Percentiles rank a stretch among this genome's conserved stretches.
Evolutionary conservation across 1,140 invertebrate species (phyloP).

Genomic region (Elymnias hypermnestra): DNA sequence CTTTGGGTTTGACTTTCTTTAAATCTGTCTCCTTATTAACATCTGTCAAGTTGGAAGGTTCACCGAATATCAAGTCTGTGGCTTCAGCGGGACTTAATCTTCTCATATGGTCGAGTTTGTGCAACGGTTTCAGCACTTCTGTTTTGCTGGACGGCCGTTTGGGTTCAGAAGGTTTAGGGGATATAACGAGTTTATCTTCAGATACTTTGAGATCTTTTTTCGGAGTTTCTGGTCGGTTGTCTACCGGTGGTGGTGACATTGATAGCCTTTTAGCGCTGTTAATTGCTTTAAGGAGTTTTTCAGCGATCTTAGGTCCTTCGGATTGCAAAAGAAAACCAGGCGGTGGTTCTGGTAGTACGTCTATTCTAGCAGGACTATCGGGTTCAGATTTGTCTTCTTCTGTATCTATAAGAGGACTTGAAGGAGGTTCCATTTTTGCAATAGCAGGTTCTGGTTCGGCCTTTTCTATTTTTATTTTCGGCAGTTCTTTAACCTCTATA

Average conservation of each 20-base stretch:
- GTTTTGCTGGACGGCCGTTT: slow-evolving; percentile 30
- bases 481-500: slow-evolving; percentile 46
- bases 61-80: slow-evolving; percentile 55
- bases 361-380: slow-evolving; percentile 68
- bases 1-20: slow-evolving; percentile 57
- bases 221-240: slow-evolving; percentile 43
- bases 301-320: slow-evolving; percentile 77
- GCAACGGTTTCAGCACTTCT: slow-evolving; percentile 40
- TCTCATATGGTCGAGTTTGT: slow-evolving; percentile 42
- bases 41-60: slow-evolving; percentile 53
- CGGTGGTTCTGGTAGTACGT: slow-evolving; percentile 69
- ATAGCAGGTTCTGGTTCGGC: slow-evolving; percentile 37
- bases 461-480: slow-evolving; percentile 44
- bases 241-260: slow-evolving; percentile 58
- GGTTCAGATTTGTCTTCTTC: slow-evolving; percentile 77
- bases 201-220: slow-evolving; percentile 45
- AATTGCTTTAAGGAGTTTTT: slow-evolving; percentile 77
- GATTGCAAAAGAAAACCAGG: slow-evolving; percentile 67
- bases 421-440: slow-evolving; percentile 49
- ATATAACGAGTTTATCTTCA: slow-evolving; percentile 38
- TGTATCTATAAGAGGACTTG: slow-evolving; percentile 74
- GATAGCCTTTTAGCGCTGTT: slow-evolving; percentile 72
- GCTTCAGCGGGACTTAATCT: slow-evolving; percentile 39
- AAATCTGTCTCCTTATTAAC: slow-evolving; percentile 48
- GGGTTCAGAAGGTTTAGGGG: slow-evolving; percentile 37